phyloP scores from a whole-genome alignment of 1,140 invertebrate species.

The Odontomachus brunneus region DNA sequence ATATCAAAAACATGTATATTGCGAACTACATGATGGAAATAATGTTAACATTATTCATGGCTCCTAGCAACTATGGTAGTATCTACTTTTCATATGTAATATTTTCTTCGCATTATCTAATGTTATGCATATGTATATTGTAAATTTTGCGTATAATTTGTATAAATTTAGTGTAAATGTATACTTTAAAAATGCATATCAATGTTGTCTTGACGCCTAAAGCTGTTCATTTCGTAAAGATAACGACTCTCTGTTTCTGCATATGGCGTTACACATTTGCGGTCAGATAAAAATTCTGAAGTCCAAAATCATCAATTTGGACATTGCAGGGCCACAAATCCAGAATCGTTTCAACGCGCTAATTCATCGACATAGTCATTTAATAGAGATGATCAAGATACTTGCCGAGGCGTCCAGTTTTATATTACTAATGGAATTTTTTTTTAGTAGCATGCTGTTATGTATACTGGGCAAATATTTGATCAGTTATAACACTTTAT shows the following conservation, averaged over 20 bases:
- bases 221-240: constrained; percentile 52
- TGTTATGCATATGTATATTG: background rate
- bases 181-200: too few species aligned
- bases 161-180: too few species aligned
- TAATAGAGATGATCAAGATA: constrained; percentile 25
- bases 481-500: too few species aligned
- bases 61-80: constrained; percentile 39
- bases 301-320: constrained; percentile 9
- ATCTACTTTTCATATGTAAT: background rate
- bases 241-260: constrained; percentile 56
- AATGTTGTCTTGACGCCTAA: too few species aligned
- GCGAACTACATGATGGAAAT: background rate
- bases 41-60: background rate
- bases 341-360: background rate
- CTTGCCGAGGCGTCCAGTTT: constrained; percentile 42
- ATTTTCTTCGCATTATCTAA: background rate
- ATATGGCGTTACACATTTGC: constrained; percentile 57
- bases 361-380: constrained; percentile 34
- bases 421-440: constrained; percentile 47
- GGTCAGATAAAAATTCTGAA: constrained; percentile 58
- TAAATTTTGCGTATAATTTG: background rate
- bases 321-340: background rate
- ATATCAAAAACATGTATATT: background rate
- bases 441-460: constrained; percentile 59
- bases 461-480: too few species aligned